Conservation (phyloP, 2,113 vertebrate genomes). For the Vulpes vulpes region DNA sequence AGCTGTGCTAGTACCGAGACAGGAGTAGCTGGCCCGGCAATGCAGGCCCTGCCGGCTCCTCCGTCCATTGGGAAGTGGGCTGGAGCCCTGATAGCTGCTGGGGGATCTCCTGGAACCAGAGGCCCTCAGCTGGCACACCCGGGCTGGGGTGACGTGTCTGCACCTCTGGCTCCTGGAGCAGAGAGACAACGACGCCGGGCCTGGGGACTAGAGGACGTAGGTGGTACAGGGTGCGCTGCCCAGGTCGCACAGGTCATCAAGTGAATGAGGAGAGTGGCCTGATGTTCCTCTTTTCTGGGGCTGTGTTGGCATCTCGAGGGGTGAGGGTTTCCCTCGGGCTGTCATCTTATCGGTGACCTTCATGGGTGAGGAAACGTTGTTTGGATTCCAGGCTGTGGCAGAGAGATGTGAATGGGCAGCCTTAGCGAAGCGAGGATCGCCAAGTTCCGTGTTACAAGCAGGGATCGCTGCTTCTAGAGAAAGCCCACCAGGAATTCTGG, state of each 20-base stretch:
- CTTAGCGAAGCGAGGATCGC: background rate
- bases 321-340: background rate
- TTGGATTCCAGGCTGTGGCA: background rate
- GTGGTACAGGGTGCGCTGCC: background rate
- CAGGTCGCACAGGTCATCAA: background rate
- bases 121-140: background rate
- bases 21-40: background rate
- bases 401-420: background rate
- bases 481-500: constrained; percentile 34
- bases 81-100: background rate
- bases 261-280: background rate
- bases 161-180: background rate
- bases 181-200: background rate
- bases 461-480: constrained; percentile 24
- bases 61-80: background rate
- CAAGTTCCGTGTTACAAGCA: background rate
- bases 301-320: background rate
- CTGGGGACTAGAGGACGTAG: no score
- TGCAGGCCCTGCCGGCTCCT: background rate
- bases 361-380: background rate
- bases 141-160: background rate
- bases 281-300: background rate
- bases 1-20: background rate
- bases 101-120: background rate
- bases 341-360: constrained; percentile 5